phyloP scores from a whole-genome alignment of 2,888 invertebrate genomes.

The Lysandra coridon region DNA sequence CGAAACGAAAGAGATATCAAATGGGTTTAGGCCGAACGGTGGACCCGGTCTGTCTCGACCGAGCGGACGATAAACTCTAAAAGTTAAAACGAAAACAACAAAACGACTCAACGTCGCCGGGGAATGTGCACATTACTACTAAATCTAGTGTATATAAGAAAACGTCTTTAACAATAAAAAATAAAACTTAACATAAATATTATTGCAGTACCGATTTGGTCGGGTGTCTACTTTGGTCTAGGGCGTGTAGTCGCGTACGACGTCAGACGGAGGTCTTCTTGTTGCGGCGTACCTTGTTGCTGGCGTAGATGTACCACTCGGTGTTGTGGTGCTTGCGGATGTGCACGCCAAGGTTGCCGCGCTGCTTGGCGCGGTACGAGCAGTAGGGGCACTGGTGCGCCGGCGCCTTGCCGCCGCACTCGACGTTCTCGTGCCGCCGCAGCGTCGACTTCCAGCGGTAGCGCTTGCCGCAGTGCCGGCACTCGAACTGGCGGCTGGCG shows the following conservation, averaged over 20 bases:
- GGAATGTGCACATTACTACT: slow-evolving; percentile 77
- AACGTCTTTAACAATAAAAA: slow-evolving; percentile 65
- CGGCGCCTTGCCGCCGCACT: slow-evolving; percentile 91
- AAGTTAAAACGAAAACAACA: slow-evolving; percentile 67
- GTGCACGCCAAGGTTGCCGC: slow-evolving; percentile 90
- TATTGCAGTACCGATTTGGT: slow-evolving; percentile 80
- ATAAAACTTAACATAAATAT: slow-evolving; percentile 66
- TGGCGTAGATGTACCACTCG: slow-evolving; percentile 77
- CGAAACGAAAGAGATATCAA: slow-evolving; percentile 28
- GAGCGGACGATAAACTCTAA: slow-evolving; percentile 69
- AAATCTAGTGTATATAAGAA: slow-evolving; percentile 68
- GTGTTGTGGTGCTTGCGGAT: slow-evolving; percentile 87
- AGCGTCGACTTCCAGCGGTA: slow-evolving; percentile 93
- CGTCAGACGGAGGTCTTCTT: slow-evolving; percentile 61
- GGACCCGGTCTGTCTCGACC: slow-evolving; percentile 75
- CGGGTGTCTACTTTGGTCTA: slow-evolving; percentile 77
- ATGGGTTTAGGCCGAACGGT: slow-evolving; percentile 10
- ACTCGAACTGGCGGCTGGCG: slow-evolving; percentile 84
- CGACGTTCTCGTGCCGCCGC: slow-evolving; percentile 90
- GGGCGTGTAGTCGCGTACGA: slow-evolving; percentile 37
- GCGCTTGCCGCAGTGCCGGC: slow-evolving; percentile 91
- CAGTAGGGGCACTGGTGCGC: slow-evolving; percentile 90
- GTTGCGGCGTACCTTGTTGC: slow-evolving; percentile 71
- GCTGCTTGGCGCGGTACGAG: slow-evolving; percentile 88
- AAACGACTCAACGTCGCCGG: slow-evolving; percentile 71